phyloP scores from a whole-genome alignment of 2,797 vertebrate species.

The Mormyrops attenuatus region DNA sequence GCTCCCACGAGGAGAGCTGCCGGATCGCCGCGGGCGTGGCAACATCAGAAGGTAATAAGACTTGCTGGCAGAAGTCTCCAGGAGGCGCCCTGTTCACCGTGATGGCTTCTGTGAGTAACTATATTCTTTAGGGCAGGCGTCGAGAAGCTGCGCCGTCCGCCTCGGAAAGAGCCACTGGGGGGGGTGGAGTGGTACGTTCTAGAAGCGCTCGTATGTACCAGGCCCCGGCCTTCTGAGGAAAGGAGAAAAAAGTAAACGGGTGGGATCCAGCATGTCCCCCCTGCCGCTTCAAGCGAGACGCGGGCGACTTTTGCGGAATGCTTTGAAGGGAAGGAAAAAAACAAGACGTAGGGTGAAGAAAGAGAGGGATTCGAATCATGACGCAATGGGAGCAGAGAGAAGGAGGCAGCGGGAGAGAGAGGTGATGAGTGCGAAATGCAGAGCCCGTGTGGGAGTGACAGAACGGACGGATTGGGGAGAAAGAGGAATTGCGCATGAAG shows the following conservation, averaged over 20 bases:
- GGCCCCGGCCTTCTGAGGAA: constrained; percentile 67
- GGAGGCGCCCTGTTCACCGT: background rate
- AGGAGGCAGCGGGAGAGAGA: background rate
- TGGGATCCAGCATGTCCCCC: constrained; percentile 54
- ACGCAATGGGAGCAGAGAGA: background rate
- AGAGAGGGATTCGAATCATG: background rate
- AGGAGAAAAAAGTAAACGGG: constrained; percentile 55
- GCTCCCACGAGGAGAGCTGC: background rate
- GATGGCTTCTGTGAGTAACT: background rate
- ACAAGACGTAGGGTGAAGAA: constrained; percentile 36
- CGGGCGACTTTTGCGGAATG: constrained; percentile 46
- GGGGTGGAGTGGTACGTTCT: constrained; percentile 44
- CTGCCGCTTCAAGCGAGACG: constrained; percentile 50
- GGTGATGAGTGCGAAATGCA: background rate
- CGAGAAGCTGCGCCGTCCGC: background rate
- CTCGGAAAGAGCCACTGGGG: constrained; percentile 42
- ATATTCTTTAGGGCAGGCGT: background rate
- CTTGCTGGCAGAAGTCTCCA: background rate
- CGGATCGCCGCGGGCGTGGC: background rate
- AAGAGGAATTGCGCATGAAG: background rate
- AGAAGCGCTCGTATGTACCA: constrained; percentile 67
- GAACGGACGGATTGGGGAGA: background rate
- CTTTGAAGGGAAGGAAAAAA: constrained; percentile 42
- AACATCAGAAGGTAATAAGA: background rate
- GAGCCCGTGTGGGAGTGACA: background rate